A percentile compares a stretch with the other conserved stretches of the same genome.
Conservation (phyloP, 2,113 vertebrate species). For the Oryzias melastigma region DNA sequence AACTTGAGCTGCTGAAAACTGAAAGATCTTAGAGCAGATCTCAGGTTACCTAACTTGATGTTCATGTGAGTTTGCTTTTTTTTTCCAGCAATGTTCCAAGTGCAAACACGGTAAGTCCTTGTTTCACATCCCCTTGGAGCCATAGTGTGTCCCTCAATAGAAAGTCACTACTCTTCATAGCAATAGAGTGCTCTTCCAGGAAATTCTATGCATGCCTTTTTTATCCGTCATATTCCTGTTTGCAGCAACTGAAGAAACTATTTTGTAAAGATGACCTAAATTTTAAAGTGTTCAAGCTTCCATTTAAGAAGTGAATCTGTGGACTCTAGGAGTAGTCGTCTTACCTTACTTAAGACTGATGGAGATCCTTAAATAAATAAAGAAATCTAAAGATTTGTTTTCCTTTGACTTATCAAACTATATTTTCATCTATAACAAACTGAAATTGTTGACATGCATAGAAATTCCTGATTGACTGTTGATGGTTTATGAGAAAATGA, state of each 20-base stretch:
- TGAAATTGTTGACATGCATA: no score
- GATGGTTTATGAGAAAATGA: no score
- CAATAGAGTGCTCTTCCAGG: background rate
- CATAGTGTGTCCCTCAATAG: background rate
- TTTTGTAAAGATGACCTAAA: no score
- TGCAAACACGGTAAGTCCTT: constrained; percentile 92
- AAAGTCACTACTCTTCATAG: background rate
- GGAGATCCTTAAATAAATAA: no score
- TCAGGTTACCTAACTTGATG: constrained; percentile 17
- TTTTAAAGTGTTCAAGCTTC: no score
- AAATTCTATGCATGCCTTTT: background rate
- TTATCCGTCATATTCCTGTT: background rate
- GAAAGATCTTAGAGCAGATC: background rate
- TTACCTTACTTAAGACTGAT: no score
- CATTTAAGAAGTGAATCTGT: no score
- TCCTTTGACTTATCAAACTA: no score
- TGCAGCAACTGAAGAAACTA: background rate
- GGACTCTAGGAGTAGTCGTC: no score
- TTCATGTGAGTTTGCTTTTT: constrained; percentile 56
- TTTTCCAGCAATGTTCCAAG: constrained; percentile 98
- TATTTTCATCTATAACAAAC: no score
- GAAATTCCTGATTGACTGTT: no score
- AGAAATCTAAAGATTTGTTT: no score
- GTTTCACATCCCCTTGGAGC: background rate
- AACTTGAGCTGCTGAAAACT: background rate